phyloP scores from a whole-genome alignment of 2,888 invertebrate species.

The Phyto melanocephala region DNA sequence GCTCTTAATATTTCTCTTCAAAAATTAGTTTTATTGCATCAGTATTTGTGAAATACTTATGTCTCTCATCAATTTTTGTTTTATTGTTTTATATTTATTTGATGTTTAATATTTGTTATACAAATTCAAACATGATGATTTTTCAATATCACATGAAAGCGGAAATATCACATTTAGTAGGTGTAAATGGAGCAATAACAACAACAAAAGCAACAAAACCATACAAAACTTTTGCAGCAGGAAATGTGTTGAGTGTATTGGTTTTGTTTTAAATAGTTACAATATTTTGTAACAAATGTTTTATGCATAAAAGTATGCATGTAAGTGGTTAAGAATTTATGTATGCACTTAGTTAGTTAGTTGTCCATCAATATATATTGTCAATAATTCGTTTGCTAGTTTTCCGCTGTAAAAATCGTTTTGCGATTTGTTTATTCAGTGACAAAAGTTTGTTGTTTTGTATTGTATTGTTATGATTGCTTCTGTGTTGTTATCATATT shows the following conservation, averaged over 20 bases:
- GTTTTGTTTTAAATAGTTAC: background rate
- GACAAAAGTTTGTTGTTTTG: conserved; percentile 50
- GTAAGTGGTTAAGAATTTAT: background rate
- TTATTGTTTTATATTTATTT: background rate
- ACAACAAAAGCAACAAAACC: background rate
- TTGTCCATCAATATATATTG: conserved; percentile 49
- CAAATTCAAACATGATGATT: background rate
- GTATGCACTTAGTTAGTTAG: background rate
- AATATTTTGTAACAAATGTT: background rate
- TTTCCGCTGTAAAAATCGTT: conserved; percentile 52
- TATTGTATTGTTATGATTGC: conserved; percentile 4
- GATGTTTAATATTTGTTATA: background rate
- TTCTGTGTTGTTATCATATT: conserved; percentile 32
- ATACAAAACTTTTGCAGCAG: conserved; percentile 11
- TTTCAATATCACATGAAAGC: conserved; percentile 24
- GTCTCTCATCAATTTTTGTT: background rate
- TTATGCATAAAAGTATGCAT: background rate
- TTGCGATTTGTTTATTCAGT: conserved; percentile 56
- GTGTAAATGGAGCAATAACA: conserved; percentile 16
- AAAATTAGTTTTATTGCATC: no score
- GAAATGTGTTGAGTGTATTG: background rate
- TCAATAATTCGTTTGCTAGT: conserved; percentile 54
- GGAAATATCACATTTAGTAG: conserved; percentile 52
- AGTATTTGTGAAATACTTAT: background rate
- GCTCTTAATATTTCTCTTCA: no score